Evolutionary conservation across 2,797 vertebrate genomes (phyloP), one percentile per base, ranked within the genome.

Genomic region (Gambelia wislizenii): DNA sequence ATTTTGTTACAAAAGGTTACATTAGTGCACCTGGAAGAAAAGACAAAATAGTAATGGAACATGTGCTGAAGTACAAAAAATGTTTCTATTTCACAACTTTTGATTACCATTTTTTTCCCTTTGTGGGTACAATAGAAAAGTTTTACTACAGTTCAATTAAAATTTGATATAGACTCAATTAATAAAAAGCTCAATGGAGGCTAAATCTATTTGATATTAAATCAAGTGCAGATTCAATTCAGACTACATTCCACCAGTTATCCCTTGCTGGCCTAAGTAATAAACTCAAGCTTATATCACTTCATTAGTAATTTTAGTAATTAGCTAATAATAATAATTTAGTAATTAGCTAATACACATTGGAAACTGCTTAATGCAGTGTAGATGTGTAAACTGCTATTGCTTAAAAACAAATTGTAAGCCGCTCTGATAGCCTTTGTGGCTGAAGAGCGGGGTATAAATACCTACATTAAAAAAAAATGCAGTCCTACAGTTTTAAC

Each of bases 271-370:
- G 12, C 25, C 36, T 27, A 52, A 54, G 64, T 33, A 33, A 80
- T 56, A n/a, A 79, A 70, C 47, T 85, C 36, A 56, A 36, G 7
- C 33, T 44, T 42, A 56, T 81, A 59, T 18, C 42, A 18, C 59
- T 70, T 84, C 64, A 82, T 44, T 83, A 67, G 77, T 54, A 54
- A 36, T 79, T 79, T n/a, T n/a, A n/a, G n/a, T n/a, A n/a, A n/a
- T n/a, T n/a, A n/a, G n/a, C n/a, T n/a, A n/a, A n/a, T n/a, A n/a
- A n/a, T n/a, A n/a, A n/a, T n/a, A n/a, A n/a, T n/a, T n/a, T n/a
- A n/a, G n/a, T n/a, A n/a, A n/a, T n/a, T n/a, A n/a, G n/a, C n/a
- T n/a, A n/a, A n/a, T n/a, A n/a, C n/a, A n/a, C n/a, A n/a, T n/a
- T n/a, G n/a, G n/a, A n/a, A n/a, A n/a, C n/a, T n/a, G n/a, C n/a